A percentile compares a stretch with the other conserved stretches of the same genome.
These are phyloP conservation scores for Folsomia candida DNA, from an alignment of 2,888 invertebrate genomes.

Conservation along the genomic window DNA sequence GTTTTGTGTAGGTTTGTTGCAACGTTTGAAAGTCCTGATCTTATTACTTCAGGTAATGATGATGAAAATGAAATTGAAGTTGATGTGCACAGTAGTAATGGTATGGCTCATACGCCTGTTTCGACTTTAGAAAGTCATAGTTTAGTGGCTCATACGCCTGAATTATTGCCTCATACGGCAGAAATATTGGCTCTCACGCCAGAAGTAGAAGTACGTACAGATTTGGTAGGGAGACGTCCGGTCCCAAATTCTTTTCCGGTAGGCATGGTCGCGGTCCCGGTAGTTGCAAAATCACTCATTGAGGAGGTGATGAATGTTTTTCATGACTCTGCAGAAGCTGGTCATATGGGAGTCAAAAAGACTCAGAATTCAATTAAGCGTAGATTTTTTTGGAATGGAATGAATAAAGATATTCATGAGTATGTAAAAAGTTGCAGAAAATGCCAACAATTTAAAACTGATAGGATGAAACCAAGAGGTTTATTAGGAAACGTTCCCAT, in stretches of 20 bases:
- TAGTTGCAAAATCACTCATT: slow-evolving; percentile 27
- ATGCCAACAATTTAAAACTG: slow-evolving; percentile 24
- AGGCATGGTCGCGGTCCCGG: slow-evolving; percentile 20
- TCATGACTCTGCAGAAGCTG: slow-evolving; percentile 38
- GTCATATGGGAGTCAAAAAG: slow-evolving; percentile 38
- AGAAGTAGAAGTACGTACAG: too few species aligned
- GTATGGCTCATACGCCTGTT: too few species aligned
- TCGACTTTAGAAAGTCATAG: too few species aligned
- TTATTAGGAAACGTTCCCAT: slow-evolving; percentile 18
- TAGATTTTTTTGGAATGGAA: slow-evolving; percentile 38
- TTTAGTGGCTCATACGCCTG: too few species aligned
- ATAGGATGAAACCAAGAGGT: slow-evolving; percentile 19
- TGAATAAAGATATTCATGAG: too few species aligned
- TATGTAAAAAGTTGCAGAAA: too few species aligned
- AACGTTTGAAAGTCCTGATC: slow-evolving; percentile 9
- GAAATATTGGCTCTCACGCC: too few species aligned
- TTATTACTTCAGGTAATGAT: background rate
- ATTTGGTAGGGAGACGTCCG: too few species aligned
- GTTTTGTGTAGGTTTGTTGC: slow-evolving; percentile 10
- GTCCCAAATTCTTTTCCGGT: too few species aligned
- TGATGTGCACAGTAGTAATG: too few species aligned
- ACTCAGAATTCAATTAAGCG: slow-evolving; percentile 28
- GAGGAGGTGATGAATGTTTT: slow-evolving; percentile 25
- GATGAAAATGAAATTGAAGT: too few species aligned
- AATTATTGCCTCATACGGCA: too few species aligned